A percentile compares a stretch with the other conserved stretches of the same genome.
These are phyloP conservation scores for Eumacrocentrus americanus DNA, from an alignment of 2,888 invertebrate species.

Conservation along the genomic window DNA sequence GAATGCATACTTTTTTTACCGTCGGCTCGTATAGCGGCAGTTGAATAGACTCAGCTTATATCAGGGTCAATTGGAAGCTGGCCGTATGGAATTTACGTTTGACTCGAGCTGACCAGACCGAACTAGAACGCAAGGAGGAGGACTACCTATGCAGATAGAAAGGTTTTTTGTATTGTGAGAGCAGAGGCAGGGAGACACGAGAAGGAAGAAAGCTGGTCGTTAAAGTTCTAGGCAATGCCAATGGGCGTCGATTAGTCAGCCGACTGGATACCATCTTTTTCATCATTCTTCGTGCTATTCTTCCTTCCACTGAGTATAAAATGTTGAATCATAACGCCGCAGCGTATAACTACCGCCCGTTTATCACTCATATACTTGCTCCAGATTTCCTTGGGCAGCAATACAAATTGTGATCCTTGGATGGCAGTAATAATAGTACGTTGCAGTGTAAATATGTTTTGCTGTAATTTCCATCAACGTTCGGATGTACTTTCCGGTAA, in stretches of 20 bases:
- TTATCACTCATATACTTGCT: background rate
- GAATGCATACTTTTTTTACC: background rate
- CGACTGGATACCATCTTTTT: constrained; percentile 15
- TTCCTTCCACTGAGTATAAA: background rate
- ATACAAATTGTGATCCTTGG: too few species aligned
- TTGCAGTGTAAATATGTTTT: background rate
- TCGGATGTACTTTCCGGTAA: background rate
- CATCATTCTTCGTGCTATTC: too few species aligned
- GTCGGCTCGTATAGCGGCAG: constrained; percentile 1
- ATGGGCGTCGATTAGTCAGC: constrained; percentile 22
- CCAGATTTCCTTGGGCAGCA: background rate
- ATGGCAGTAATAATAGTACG: background rate
- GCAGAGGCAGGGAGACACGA: too few species aligned
- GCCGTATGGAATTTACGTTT: constrained; percentile 9
- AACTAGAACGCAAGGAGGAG: constrained; percentile 15
- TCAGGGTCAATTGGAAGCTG: constrained; percentile 16
- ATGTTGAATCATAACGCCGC: background rate
- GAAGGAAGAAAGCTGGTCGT: background rate
- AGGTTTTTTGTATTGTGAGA: constrained; percentile 1
- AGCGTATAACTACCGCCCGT: background rate
- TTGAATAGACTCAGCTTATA: constrained; percentile 8
- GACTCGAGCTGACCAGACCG: background rate
- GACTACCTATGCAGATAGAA: constrained; percentile 24
- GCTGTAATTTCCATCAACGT: background rate
- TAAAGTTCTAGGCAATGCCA: constrained; percentile 10